Evolutionary conservation across 2,888 invertebrate genomes (phyloP).

Genomic region (Machimus rusticus): DNA sequence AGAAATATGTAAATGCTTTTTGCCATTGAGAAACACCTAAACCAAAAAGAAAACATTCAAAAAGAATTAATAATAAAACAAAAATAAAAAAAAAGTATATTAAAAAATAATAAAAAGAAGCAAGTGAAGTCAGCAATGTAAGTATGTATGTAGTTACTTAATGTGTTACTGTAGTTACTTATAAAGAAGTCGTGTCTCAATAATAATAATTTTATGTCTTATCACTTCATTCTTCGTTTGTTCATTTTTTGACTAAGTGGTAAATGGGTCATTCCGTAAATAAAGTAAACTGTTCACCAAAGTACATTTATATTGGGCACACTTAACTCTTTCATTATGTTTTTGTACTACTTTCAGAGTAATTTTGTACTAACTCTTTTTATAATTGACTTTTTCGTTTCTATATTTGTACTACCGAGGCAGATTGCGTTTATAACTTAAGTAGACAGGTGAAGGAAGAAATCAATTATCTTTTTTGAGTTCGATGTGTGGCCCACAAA

Average conservation of each 20-base stretch:
- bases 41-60: constrained; percentile 7
- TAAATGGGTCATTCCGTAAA: constrained; percentile 28
- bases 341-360: not conserved
- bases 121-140: constrained; percentile 4
- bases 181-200: not conserved
- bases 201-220: constrained; percentile 14
- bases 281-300: constrained; percentile 1
- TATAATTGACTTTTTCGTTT: not conserved
- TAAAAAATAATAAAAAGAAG: not conserved
- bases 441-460: not conserved
- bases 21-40: not conserved
- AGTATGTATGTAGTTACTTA: constrained; percentile 28
- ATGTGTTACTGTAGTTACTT: constrained; percentile 8
- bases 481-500: not conserved
- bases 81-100: not conserved
- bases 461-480: not conserved
- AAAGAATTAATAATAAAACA: not conserved
- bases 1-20: not conserved
- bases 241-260: not conserved
- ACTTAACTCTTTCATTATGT: not conserved
- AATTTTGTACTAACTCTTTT: not conserved
- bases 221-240: not conserved
- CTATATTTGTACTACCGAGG: not conserved
- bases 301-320: constrained; percentile 11
- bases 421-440: not conserved